Conservation (phyloP, 2,113 vertebrate genomes). For the Sorex araneus region DNA sequence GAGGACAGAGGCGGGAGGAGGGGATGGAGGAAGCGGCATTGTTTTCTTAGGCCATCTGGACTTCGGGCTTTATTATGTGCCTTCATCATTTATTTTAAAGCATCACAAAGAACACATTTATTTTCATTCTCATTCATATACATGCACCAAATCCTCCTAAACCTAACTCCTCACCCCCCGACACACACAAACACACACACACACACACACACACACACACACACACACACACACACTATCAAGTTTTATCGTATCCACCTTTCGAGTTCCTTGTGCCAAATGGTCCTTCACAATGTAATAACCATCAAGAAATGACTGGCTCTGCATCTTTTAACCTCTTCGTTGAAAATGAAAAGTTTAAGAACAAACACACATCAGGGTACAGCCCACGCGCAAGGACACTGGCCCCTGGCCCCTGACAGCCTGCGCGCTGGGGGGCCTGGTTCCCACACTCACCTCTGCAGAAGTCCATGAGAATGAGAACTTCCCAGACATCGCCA, state of each 20-base stretch:
- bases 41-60: constrained; percentile 45
- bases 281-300: constrained; percentile 2
- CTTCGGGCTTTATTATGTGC: constrained; percentile 50
- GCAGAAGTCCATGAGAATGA: constrained; percentile 99
- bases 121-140: constrained; percentile 38
- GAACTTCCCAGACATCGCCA: constrained; percentile 98
- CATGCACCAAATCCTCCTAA: constrained; percentile 40
- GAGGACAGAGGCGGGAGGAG: background rate
- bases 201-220: no score
- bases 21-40: background rate
- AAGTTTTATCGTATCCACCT: constrained; percentile 6
- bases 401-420: background rate
- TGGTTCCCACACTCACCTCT: constrained; percentile 90
- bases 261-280: constrained; percentile 21
- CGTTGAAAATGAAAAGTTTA: background rate
- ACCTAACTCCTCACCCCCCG: no score
- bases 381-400: background rate
- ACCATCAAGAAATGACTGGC: background rate
- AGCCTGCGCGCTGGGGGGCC: background rate
- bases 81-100: constrained; percentile 62
- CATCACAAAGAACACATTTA: constrained; percentile 58
- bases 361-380: constrained; percentile 44
- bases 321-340: background rate
- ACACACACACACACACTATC: no score
- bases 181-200: no score